These are phyloP conservation scores for Tursiops truncatus DNA, from an alignment of 2,113 vertebrate species.

Conservation along the genomic window DNA sequence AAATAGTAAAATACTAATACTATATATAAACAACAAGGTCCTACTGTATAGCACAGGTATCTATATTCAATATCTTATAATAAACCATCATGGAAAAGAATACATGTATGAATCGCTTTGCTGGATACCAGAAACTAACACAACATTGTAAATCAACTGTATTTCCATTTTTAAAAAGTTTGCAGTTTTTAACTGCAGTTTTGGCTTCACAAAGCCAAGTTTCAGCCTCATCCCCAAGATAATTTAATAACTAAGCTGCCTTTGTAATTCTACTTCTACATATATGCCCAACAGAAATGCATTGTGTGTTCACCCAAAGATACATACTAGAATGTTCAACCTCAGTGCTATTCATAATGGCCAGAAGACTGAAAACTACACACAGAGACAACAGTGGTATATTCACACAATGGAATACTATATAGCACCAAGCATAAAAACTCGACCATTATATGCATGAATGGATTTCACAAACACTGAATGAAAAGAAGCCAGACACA, in stretches of 20 bases:
- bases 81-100: not conserved
- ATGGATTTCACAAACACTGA: not conserved
- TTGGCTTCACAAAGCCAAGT: constrained; percentile 5
- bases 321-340: not conserved
- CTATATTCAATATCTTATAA: not conserved
- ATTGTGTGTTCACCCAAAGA: not conserved
- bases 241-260: not conserved
- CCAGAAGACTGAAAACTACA: not conserved
- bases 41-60: not conserved
- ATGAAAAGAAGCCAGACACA: constrained; percentile 6
- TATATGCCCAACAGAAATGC: not conserved
- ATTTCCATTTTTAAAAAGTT: not conserved
- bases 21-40: not conserved
- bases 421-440: not conserved
- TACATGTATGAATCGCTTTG: not conserved
- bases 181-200: not conserved
- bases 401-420: not conserved
- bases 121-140: not conserved
- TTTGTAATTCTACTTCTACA: not conserved
- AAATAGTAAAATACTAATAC: not conserved
- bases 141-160: not conserved
- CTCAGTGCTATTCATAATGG: not conserved
- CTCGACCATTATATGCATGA: not conserved
- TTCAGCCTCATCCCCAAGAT: not conserved
- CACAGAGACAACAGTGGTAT: not conserved